These are phyloP conservation scores for Plusia festucae DNA, from an alignment of 2,888 invertebrate species.

Conservation along the genomic window DNA sequence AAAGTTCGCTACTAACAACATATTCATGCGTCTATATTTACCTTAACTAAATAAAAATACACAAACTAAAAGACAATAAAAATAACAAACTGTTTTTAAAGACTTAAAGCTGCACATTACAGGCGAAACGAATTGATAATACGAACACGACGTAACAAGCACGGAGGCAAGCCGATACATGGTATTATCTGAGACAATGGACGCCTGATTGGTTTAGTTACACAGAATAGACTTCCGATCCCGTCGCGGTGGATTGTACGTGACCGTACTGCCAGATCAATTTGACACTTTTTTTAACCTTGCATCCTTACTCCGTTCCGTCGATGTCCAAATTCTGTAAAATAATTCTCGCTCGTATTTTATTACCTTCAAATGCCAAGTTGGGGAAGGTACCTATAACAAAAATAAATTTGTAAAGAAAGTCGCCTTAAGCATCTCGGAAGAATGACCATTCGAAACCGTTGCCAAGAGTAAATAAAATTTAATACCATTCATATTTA, in stretches of 20 bases:
- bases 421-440: constrained; percentile 18
- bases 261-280: constrained; percentile 77
- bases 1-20: too few species aligned
- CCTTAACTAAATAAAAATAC: background rate
- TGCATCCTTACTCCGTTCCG: constrained; percentile 41
- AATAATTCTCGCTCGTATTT: constrained; percentile 33
- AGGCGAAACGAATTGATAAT: constrained; percentile 50
- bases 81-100: constrained; percentile 32
- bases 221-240: constrained; percentile 79
- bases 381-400: background rate
- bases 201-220: constrained; percentile 85
- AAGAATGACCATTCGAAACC: constrained; percentile 24
- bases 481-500: constrained; percentile 36
- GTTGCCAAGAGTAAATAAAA: constrained; percentile 25
- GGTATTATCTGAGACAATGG: constrained; percentile 80
- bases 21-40: background rate
- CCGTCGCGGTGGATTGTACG: constrained; percentile 71
- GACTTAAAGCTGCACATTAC: constrained; percentile 27
- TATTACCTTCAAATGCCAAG: background rate
- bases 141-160: constrained; percentile 57
- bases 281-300: constrained; percentile 76
- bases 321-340: constrained; percentile 18
- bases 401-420: constrained; percentile 37
- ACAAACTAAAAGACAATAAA: constrained; percentile 6
- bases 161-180: constrained; percentile 67